Evolutionary conservation across 1,140 invertebrate genomes (phyloP).

Genomic region (Leptonema lineaticorne): DNA sequence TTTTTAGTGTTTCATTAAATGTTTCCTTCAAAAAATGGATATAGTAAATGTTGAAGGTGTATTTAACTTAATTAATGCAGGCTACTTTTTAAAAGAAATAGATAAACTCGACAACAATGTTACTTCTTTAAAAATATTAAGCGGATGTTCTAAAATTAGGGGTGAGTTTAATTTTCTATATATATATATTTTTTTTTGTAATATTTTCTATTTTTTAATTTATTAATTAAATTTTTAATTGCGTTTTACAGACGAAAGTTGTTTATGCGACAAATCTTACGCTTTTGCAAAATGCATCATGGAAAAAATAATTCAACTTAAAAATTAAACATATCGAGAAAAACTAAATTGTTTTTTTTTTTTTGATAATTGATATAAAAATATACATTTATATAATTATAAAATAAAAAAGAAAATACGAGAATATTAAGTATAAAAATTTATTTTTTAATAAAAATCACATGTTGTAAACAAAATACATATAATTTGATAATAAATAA

Average conservation of each 20-base stretch:
- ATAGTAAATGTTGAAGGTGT: neutral
- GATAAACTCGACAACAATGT: neutral
- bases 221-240: neutral
- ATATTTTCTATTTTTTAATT: no score
- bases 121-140: neutral
- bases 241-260: constrained; percentile 48
- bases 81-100: neutral
- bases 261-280: constrained; percentile 49
- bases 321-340: neutral
- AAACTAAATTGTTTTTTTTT: no score
- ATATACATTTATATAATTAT: no score
- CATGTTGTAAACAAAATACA: no score
- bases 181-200: no score
- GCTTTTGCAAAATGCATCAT: constrained; percentile 49
- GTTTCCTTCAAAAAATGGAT: neutral
- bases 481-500: no score
- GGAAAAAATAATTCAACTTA: constrained; percentile 46
- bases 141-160: neutral
- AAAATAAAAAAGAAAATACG: no score
- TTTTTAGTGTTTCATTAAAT: constrained; percentile 9
- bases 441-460: no score
- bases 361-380: no score
- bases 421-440: no score
- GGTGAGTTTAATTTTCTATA: neutral
- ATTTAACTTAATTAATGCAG: neutral